Evolutionary conservation across 2,888 invertebrate species (phyloP).

Genomic region (Amitus sp.): DNA sequence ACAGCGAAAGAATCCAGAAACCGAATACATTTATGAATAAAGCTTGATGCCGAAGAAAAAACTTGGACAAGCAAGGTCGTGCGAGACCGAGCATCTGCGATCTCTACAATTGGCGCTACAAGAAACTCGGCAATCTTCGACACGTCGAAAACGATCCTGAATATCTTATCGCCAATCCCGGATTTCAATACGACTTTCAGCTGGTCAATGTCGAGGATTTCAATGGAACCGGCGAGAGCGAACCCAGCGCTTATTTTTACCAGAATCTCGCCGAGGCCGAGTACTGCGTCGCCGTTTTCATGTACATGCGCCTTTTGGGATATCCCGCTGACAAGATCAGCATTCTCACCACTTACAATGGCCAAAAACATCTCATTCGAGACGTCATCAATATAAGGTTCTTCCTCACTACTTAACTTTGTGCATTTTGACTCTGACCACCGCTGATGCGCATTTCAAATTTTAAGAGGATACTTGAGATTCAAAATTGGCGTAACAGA

Average conservation of each 20-base stretch:
- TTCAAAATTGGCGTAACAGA: too few species aligned
- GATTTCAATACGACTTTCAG: constrained; percentile 93
- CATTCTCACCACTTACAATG: constrained; percentile 98
- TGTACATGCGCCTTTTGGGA: constrained; percentile 97
- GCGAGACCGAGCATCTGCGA: constrained; percentile 91
- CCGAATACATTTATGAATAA: too few species aligned
- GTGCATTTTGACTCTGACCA: too few species aligned
- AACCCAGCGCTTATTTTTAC: constrained; percentile 98
- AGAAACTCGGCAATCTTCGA: constrained; percentile 90
- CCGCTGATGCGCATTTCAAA: too few species aligned
- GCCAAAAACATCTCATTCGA: constrained; percentile 96
- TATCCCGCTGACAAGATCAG: constrained; percentile 98
- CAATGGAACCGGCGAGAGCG: constrained; percentile 95
- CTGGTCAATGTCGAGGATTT: constrained; percentile 96
- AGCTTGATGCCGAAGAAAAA: too few species aligned
- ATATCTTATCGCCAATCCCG: constrained; percentile 91
- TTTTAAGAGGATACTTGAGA: too few species aligned
- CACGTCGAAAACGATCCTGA: constrained; percentile 88
- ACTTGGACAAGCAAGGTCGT: constrained; percentile 97
- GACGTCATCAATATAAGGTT: constrained; percentile 87
- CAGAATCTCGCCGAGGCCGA: constrained; percentile 94
- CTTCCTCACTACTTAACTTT: too few species aligned
- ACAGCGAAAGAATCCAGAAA: too few species aligned
- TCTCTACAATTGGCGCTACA: constrained; percentile 96
- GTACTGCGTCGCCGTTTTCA: constrained; percentile 96